A percentile compares a stretch with the other conserved stretches of the same genome.
Conservation (phyloP, 2,888 invertebrate genomes). For the Lasioglossum oenotherae region DNA sequence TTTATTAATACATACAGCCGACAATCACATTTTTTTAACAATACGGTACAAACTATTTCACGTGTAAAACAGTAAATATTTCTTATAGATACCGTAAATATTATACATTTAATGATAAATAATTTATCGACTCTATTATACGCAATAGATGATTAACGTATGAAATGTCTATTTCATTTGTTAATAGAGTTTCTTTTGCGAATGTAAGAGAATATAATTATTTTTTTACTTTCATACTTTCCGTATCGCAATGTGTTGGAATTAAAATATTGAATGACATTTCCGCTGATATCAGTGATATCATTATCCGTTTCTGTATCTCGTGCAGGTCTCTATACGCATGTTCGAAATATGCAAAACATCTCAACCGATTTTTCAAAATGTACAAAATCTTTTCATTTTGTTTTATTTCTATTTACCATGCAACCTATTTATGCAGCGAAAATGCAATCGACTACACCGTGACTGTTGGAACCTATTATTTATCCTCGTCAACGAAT, state of each 20-base stretch:
- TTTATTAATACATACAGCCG: too few relatives aligned
- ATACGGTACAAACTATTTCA: too few relatives aligned
- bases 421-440: not conserved
- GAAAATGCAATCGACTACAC: fast-evolving
- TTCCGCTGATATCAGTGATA: not conserved
- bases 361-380: not conserved
- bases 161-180: not conserved
- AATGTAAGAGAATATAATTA: not conserved
- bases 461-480: not conserved
- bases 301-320: not conserved
- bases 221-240: not conserved
- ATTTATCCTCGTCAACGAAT: not conserved
- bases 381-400: not conserved
- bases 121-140: too few relatives aligned
- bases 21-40: too few relatives aligned
- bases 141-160: too few relatives aligned
- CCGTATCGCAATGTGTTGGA: not conserved
- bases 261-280: not conserved
- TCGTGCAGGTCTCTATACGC: not conserved
- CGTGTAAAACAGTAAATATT: too few relatives aligned
- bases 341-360: not conserved
- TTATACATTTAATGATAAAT: too few relatives aligned
- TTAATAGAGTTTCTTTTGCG: not conserved
- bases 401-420: not conserved
- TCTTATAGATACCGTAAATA: too few relatives aligned